Base-by-base conservation (phyloP, 2,113 vertebrate species). In the Chrysemys picta region DNA sequence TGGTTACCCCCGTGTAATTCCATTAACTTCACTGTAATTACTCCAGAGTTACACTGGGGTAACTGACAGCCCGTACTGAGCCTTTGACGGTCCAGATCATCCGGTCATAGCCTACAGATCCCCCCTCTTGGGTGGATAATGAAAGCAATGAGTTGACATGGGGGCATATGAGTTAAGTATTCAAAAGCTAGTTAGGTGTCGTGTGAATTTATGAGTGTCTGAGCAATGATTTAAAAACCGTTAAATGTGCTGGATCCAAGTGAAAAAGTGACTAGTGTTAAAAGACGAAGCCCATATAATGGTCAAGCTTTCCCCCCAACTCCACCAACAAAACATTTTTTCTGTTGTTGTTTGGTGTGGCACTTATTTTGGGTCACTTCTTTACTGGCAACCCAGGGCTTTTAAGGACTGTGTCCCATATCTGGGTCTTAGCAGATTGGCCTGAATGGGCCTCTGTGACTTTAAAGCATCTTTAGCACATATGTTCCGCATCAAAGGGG, bases 351-450 rank as follows among this genome's bases (percentile, higher is more conserved):
- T 42, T 83, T 47, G 10, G 65, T 82, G n/a, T 57, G 50, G 93
- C 88, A 62, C 72, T 96, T 79, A 38, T 89, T 92, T 90, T 59
- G 82, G 75, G 75, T 91, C 38, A 47, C 84, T 90, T 91, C 59
- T 84, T 95, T 45, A 91, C 95, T 90, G 90, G 91, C 17, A 0
- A 21, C 0, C 0, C 81, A 47, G 96, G 95, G 90, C 96, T 95
- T 88, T 92, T 95, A 94, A 97, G 96, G 95, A 95, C 95, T 65
- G 56, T 11, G 89, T 94, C 96, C 96, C 93, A 83, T 96, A 96
- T 97, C 95, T 95, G 89, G 85, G 87, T 94, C 92, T 97, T 95
- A 96, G 93, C 94, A 95, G 96, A 86, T 97, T 96, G 95, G 85
- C 38, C 85, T 87, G 50, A 69, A 53, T 10, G 1, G 69, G 81